Evolutionary conservation across 2,797 vertebrate species (phyloP), one percentile per base, ranked within the genome.

Genomic region (Danio jaintianensis): DNA sequence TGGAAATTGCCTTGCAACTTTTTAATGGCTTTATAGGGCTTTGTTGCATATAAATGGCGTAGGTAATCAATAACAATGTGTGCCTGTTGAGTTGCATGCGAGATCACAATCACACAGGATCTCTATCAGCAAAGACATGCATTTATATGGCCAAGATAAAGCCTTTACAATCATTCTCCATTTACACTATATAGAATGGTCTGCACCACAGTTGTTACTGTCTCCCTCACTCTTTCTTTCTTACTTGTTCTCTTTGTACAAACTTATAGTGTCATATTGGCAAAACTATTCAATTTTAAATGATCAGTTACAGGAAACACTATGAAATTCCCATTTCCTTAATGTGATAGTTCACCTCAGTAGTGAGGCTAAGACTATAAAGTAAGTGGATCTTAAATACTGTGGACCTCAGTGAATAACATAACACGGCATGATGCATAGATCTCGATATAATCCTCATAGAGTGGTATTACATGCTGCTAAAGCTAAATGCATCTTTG

Each of bases 1-100:
- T 86, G 90, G 85, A 92, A 93, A 91, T 88, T 85, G 84, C 85
- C 84, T 87, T 86, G 86, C 86, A 87, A 88, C 89, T 87, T 90
- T 91, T 90, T 92, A 91, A 93, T 91, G 87, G 88, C 89, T 89
- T 89, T 90, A 89, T 87, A 85, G 76, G 62, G 83, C 86, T 89
- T 88, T 85, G 59, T 83, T 88, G 91, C 90, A 92, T 91, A 88
- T 90, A 89, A 90, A 93, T 89, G 48, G 86, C 80, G 70, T n/a
- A 16, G 55, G 74, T 84, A 88, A 93, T 94, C 91, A 86, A 93
- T 93, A 89, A 18, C 36, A 75, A 76, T 68, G 75, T 22, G 77
- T 62, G 83, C 84, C 75, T 86, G 76, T 82, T 75, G 71, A 50
- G 55, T 76, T 62, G 18, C 74, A 45, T 6, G 18, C 20, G 2